Evolutionary conservation across 2,888 invertebrate species (phyloP).

Genomic region (Lapara coniferarum): DNA sequence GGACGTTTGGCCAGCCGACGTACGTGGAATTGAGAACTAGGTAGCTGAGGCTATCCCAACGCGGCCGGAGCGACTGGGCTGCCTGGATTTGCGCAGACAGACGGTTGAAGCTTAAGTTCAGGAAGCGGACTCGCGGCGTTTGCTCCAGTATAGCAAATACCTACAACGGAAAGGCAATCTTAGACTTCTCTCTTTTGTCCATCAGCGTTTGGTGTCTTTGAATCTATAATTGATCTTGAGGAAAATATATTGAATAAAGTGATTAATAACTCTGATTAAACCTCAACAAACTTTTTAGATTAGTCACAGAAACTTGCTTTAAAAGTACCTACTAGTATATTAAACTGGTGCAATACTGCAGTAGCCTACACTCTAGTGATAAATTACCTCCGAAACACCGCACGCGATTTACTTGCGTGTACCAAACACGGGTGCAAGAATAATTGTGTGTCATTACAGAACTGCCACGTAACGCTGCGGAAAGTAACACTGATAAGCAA

Average conservation of each 20-base stretch:
- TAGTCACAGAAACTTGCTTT: background rate
- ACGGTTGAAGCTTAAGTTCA: conserved; percentile 96
- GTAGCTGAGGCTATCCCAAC: conserved; percentile 87
- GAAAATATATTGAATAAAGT: no score
- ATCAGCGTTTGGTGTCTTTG: background rate
- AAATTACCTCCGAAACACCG: conserved; percentile 8
- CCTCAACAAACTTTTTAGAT: background rate
- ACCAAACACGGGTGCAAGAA: conserved; percentile 21
- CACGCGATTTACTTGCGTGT: conserved; percentile 2
- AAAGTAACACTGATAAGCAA: conserved; percentile 39
- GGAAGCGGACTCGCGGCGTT: conserved; percentile 94
- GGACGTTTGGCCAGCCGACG: conserved; percentile 93
- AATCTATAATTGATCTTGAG: no score
- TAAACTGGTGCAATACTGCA: conserved; percentile 6
- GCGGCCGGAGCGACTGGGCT: conserved; percentile 73
- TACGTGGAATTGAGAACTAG: conserved; percentile 94
- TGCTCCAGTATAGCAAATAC: conserved; percentile 93
- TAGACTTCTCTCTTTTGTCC: background rate
- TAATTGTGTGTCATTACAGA: conserved; percentile 36
- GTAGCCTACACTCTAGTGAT: background rate
- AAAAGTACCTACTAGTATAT: no score
- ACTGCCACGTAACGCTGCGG: conserved; percentile 40
- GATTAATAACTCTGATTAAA: no score
- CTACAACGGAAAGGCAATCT: conserved; percentile 63
- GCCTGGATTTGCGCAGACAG: conserved; percentile 88